Evolutionary conservation across 2,113 vertebrate genomes (phyloP), one percentile per base, ranked within the genome.

Genomic region (Menura novaehollandiae): DNA sequence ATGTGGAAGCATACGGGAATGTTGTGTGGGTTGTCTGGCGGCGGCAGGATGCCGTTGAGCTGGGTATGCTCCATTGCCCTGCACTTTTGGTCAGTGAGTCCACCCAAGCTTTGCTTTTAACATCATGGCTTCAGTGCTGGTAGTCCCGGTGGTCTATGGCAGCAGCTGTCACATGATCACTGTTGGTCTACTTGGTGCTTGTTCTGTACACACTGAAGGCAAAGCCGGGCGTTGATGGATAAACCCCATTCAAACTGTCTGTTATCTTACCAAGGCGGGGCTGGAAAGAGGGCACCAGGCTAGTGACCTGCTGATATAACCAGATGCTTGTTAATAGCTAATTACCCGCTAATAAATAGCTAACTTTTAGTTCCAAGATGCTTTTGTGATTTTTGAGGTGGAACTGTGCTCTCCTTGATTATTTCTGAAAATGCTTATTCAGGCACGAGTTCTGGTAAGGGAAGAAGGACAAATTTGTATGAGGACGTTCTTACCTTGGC

Each of bases 1-100:
- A 82, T 17, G 82, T 81, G 44, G 87, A 64, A 47, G 39, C 17
- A 13, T 28, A 44, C 1, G 1, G 49, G 60, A 24, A 46, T 41
- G 69, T 16, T 81, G 67, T 64, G 55, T 75, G 53, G 60, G 12
- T 46, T 95, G 63, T 78, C 37, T 23, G 21, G 55, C 51, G 62
- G 32, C 55, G 5, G 5, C 8, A 22, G 84, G 66, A 37, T 75
- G 49, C 43, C 0, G 0, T 16, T 0, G 1, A 51, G 52, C 3
- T 0, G 3, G 6, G 12, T 39, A 6, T 0, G 13, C 32, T 88
- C 49, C 8, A 1, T 23, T 83, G 59, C 72, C 53, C 33, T 12
- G 13, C 1, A 3, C 24, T 76, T 69, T 28, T 1, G 1, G 3
- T 51, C 13, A 24, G 15, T 18, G 43, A 82, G 35, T 75, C 19